Conservation (phyloP, 1,140 invertebrate genomes). For the Drosophila carrolli region DNA sequence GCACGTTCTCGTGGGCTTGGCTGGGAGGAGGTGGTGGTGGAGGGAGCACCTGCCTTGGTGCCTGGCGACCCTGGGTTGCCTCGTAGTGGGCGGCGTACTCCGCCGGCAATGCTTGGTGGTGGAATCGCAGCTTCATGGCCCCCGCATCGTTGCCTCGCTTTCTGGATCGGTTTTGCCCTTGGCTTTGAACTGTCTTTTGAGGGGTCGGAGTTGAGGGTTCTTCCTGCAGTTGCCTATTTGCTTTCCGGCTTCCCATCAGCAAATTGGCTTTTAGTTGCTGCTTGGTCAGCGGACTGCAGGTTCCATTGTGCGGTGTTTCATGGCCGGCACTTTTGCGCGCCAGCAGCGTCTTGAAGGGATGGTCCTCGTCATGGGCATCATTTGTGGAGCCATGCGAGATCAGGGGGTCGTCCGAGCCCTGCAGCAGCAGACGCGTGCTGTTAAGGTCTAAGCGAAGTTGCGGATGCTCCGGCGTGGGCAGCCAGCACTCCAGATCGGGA, state of each 20-base stretch:
- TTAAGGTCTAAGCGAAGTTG: conserved; percentile 56
- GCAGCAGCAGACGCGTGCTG: conserved; percentile 64
- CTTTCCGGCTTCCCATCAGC: conserved; percentile 67
- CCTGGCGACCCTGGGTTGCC: conserved; percentile 86
- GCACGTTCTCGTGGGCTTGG: conserved; percentile 87
- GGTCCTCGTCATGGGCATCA: conserved; percentile 74
- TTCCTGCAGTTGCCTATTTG: conserved; percentile 18
- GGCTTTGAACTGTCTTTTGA: conserved; percentile 57
- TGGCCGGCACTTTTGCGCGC: conserved; percentile 46
- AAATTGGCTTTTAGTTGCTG: conserved; percentile 77
- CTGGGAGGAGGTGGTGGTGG: conserved; percentile 55
- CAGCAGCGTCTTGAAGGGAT: conserved; percentile 64
- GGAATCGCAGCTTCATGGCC: conserved; percentile 92
- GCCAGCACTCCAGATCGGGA: conserved; percentile 57
- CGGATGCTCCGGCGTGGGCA: conserved; percentile 33
- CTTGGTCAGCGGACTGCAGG: conserved; percentile 75
- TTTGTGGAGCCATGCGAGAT: conserved; percentile 76
- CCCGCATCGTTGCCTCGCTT: conserved; percentile 39
- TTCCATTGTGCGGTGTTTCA: conserved; percentile 48
- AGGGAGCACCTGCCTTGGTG: conserved; percentile 17
- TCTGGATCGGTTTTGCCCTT: conserved; percentile 21
- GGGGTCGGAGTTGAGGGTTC: background rate
- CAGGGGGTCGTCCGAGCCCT: conserved; percentile 80
- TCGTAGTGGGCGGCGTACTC: conserved; percentile 93
- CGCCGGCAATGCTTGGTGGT: conserved; percentile 91